A percentile compares a stretch with the other conserved stretches of the same genome.
Conservation (phyloP, 2,113 vertebrate species). For the Pithys albifrons region DNA sequence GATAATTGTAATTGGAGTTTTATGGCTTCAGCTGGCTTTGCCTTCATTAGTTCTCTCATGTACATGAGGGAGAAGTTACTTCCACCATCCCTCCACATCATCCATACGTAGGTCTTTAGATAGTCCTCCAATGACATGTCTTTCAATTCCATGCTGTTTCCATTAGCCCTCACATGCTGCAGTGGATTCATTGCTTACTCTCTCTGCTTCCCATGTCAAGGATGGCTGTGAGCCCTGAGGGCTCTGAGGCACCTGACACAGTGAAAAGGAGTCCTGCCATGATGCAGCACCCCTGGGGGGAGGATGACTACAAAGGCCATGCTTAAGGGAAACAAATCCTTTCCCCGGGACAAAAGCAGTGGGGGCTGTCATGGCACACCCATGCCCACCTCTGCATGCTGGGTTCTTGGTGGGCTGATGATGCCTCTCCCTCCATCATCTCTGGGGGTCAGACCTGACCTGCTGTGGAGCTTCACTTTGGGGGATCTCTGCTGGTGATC, state of each 20-base stretch:
- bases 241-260: accelerated
- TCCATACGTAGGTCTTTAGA: accelerated
- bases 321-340: background rate
- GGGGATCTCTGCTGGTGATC: background rate
- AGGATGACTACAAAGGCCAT: background rate
- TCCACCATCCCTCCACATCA: background rate
- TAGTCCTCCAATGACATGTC: background rate
- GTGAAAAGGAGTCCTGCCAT: background rate
- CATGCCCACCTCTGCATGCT: accelerated
- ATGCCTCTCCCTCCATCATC: background rate
- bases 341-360: background rate
- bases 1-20: background rate
- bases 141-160: background rate
- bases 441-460: background rate
- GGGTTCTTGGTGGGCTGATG: background rate
- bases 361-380: accelerated
- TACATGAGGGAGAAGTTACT: background rate
- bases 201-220: background rate
- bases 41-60: background rate
- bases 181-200: accelerated
- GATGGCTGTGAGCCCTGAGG: background rate
- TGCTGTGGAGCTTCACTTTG: background rate
- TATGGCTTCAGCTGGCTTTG: background rate
- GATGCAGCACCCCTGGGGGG: accelerated
- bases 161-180: background rate